Evolutionary conservation across 2,113 vertebrate genomes (phyloP).

Genomic region (Crocuta crocuta): DNA sequence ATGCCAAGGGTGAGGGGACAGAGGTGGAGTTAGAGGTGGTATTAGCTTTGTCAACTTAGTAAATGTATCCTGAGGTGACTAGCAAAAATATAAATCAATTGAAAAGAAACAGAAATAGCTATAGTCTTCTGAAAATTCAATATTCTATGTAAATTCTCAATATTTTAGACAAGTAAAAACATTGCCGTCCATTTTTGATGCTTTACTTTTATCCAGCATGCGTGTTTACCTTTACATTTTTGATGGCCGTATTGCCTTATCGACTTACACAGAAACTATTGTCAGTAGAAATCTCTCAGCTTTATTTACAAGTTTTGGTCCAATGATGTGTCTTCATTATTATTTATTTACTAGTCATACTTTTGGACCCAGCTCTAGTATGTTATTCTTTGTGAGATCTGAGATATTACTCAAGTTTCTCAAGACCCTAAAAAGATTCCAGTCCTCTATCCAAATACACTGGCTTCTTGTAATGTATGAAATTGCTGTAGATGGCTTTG

Average conservation of each 20-base stretch:
- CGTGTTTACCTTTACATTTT: neutral
- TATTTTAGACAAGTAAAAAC: neutral
- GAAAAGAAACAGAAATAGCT: neutral
- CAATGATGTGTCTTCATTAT: neutral
- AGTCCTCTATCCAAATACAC: neutral
- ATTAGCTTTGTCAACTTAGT: neutral
- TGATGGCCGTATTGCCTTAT: neutral
- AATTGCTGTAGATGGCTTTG: neutral
- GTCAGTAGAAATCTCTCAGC: neutral
- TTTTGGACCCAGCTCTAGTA: neutral
- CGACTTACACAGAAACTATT: neutral
- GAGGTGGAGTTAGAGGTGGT: rapidly evolving
- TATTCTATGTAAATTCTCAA: neutral
- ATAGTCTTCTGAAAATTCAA: neutral
- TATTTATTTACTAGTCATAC: neutral
- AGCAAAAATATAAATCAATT: neutral
- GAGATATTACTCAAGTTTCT: neutral
- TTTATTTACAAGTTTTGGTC: neutral
- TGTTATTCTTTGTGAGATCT: neutral
- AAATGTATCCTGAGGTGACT: neutral
- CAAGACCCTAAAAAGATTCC: neutral
- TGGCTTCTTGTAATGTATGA: neutral
- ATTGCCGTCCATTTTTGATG: too few relatives aligned
- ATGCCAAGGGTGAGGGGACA: neutral
- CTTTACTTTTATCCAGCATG: neutral